A percentile compares a stretch with the other conserved stretches of the same genome.
phyloP scores from a whole-genome alignment of 2,113 vertebrate species.

The Scomber japonicus region DNA sequence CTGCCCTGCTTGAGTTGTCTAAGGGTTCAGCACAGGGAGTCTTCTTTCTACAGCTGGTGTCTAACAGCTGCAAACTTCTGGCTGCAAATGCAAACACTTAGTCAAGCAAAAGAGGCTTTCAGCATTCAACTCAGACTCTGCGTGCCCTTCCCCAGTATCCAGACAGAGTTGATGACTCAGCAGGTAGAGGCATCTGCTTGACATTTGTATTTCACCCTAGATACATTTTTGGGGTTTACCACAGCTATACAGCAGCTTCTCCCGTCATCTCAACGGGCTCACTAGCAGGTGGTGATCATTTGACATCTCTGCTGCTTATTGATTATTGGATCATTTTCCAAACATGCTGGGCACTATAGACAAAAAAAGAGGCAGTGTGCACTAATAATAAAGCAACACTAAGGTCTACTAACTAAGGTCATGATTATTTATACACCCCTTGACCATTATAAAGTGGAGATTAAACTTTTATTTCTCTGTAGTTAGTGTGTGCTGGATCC shows the following conservation, averaged over 20 bases:
- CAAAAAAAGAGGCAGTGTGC: no score
- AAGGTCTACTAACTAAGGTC: no score
- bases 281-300: constrained; percentile 3
- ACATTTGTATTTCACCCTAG: constrained; percentile 1
- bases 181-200: no score
- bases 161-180: no score
- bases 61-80: no score
- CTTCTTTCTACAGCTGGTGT: no score
- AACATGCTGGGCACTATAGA: no score
- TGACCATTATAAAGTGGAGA: neutral
- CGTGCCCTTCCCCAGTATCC: neutral
- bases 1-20: no score
- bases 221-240: neutral
- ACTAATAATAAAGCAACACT: no score
- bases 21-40: neutral
- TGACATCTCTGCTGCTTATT: neutral
- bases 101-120: neutral
- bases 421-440: neutral
- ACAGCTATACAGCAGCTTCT: neutral
- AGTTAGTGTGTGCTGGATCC: constrained; percentile 5
- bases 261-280: neutral
- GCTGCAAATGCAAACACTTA: neutral
- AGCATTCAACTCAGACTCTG: neutral
- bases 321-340: no score
- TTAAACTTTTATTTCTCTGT: constrained; percentile 8